Conservation (phyloP, 2,797 vertebrate species). For the Crax fasciolata region DNA sequence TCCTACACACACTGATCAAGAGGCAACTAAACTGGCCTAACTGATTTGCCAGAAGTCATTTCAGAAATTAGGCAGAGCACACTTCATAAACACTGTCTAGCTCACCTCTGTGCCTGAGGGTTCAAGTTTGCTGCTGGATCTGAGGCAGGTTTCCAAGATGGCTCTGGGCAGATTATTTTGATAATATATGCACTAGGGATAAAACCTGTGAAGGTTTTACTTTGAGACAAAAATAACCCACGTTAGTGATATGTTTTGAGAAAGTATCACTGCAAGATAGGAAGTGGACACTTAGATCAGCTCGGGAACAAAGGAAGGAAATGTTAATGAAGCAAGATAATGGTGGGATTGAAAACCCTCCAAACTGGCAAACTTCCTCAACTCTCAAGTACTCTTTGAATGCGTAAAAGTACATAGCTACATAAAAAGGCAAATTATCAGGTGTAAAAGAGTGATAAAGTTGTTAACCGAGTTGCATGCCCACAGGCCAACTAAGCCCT, state of each 20-base stretch:
- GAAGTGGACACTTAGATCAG: neutral
- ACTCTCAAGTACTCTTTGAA: conserved; percentile 31
- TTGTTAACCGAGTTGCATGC: conserved; percentile 12
- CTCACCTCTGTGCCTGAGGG: neutral
- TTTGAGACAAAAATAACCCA: neutral
- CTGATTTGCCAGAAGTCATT: neutral
- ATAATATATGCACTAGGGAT: neutral
- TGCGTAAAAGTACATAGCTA: conserved; percentile 27
- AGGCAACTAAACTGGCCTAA: neutral
- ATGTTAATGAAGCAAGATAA: neutral
- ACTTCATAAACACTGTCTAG: neutral
- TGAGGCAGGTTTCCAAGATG: neutral
- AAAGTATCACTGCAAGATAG: neutral
- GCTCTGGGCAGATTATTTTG: neutral
- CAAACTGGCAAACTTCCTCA: conserved; percentile 39
- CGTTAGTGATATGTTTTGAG: neutral
- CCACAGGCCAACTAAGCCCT: neutral
- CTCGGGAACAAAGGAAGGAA: conserved; percentile 5
- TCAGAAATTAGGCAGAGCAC: neutral
- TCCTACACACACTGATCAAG: neutral
- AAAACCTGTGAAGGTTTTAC: neutral
- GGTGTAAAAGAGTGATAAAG: conserved; percentile 42
- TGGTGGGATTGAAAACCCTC: conserved; percentile 22
- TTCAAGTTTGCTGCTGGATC: neutral
- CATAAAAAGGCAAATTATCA: conserved; percentile 38